Conservation (phyloP, 1,140 invertebrate species). For the Euura saliciscinereae region DNA sequence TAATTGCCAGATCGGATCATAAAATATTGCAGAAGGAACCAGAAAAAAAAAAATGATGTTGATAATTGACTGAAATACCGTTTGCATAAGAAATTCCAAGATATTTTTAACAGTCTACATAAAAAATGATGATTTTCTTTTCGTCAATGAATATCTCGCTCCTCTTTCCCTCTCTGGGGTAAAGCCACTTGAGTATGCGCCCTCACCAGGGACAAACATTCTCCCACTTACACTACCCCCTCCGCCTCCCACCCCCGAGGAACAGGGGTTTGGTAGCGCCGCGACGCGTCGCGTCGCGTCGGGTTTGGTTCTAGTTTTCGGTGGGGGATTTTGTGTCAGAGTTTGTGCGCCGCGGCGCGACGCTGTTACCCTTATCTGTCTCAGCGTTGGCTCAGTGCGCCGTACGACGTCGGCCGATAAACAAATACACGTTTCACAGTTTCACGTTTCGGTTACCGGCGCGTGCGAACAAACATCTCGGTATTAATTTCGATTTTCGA, state of each 20-base stretch:
- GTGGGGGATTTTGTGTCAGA: no score
- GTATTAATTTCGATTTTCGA: no score
- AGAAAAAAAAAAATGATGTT: no score
- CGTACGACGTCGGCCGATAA: conserved; percentile 56
- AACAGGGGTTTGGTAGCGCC: conserved; percentile 31
- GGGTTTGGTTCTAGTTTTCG: not conserved
- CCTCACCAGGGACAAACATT: not conserved
- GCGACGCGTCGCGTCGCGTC: not conserved
- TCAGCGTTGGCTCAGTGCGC: conserved; percentile 53
- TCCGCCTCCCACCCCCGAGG: conserved; percentile 19
- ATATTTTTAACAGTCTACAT: no score
- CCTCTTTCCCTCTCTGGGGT: not conserved
- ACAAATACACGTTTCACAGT: not conserved
- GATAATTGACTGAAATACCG: no score
- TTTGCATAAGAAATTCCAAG: no score
- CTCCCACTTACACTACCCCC: conserved; percentile 10
- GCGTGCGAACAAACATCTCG: no score
- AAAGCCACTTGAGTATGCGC: not conserved
- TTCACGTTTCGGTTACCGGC: no score
- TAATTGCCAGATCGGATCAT: no score
- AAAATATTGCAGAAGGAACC: no score
- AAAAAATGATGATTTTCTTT: no score
- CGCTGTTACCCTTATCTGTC: conserved; percentile 44
- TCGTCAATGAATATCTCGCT: not conserved
- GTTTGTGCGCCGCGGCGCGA: conserved; percentile 42